Percentiles rank a stretch among this genome's conserved stretches.
phyloP scores from a whole-genome alignment of 2,113 vertebrate genomes.

The Atrichornis clamosus region DNA sequence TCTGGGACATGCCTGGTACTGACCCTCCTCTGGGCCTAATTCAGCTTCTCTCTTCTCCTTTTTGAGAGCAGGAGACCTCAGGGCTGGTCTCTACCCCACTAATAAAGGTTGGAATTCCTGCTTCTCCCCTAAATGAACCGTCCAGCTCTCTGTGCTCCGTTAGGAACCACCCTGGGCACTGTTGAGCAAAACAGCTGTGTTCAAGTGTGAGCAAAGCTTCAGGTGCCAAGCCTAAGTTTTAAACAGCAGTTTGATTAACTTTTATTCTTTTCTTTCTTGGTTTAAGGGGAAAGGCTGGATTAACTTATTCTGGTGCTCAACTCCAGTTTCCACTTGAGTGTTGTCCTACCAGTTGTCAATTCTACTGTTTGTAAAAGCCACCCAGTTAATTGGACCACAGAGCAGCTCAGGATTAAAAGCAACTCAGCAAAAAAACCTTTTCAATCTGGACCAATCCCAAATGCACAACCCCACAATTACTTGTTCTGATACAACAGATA shows the following conservation, averaged over 20 bases:
- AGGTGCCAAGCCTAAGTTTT: background rate
- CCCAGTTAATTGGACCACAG: background rate
- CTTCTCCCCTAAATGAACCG: background rate
- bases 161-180: background rate
- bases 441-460: background rate
- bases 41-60: background rate
- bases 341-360: background rate
- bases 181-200: background rate
- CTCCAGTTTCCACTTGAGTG: background rate
- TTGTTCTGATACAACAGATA: background rate
- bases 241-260: background rate
- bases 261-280: background rate
- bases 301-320: background rate
- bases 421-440: background rate
- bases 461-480: background rate
- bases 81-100: rapidly evolving
- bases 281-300: background rate
- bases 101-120: background rate
- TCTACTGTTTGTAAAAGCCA: background rate
- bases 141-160: background rate
- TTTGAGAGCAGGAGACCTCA: background rate
- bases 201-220: background rate
- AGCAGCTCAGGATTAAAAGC: background rate
- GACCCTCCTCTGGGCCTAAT: background rate
- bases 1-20: background rate